A percentile compares a stretch with the other conserved stretches of the same genome.
Evolutionary conservation across 2,888 invertebrate species (phyloP).

Genomic region (Muscina levida): DNA sequence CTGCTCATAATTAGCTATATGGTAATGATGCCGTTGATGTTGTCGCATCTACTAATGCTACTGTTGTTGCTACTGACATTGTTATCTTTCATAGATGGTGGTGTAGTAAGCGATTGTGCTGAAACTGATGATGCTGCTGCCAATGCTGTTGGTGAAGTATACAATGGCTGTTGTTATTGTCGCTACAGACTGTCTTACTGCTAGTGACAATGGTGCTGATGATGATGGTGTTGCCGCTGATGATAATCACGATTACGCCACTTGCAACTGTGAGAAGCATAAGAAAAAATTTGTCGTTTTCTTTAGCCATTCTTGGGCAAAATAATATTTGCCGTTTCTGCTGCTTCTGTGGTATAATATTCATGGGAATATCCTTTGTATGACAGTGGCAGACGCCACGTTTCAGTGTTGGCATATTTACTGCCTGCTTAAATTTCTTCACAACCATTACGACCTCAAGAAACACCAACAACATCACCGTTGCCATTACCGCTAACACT

Average conservation of each 20-base stretch:
- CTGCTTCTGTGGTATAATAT: not conserved
- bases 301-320: not conserved
- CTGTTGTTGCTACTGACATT: slow-evolving; percentile 2
- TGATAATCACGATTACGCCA: not conserved
- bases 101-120: not conserved
- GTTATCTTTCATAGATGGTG: not conserved
- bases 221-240: not conserved
- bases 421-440: slow-evolving; percentile 35
- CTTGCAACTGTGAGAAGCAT: not conserved
- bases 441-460: slow-evolving; percentile 12
- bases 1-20: not conserved
- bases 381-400: not conserved
- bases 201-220: not conserved
- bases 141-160: not conserved
- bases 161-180: too few species aligned
- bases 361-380: not conserved
- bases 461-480: slow-evolving; percentile 5
- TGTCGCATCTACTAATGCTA: not conserved
- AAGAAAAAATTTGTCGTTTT: not conserved
- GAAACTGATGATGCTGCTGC: not conserved
- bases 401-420: slow-evolving; percentile 45
- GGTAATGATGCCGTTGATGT: slow-evolving; percentile 8
- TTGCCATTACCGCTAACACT: not conserved
- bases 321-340: not conserved
- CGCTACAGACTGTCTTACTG: not conserved